phyloP scores from a whole-genome alignment of 2,797 vertebrate genomes.

The Lycodopsis pacificus region DNA sequence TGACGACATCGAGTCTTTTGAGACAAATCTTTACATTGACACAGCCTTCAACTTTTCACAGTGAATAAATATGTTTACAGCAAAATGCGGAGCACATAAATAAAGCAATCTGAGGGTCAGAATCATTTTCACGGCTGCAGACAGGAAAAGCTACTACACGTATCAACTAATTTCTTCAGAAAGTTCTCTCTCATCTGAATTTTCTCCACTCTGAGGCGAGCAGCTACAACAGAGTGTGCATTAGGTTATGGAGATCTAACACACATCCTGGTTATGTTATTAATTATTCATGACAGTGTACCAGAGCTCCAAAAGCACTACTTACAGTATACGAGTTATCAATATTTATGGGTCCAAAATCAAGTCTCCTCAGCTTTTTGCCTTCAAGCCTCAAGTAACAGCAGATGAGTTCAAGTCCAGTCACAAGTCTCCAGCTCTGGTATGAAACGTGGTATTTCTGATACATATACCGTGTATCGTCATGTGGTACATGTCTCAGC shows the following conservation, averaged over 20 bases:
- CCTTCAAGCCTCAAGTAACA: not conserved
- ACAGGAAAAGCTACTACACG: too few relatives aligned
- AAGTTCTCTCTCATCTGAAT: too few relatives aligned
- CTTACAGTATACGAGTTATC: not conserved
- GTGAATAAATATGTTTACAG: not conserved
- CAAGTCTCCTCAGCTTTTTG: not conserved
- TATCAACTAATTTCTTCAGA: too few relatives aligned
- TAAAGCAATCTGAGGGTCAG: too few relatives aligned
- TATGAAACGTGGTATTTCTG: not conserved
- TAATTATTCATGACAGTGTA: constrained; percentile 11
- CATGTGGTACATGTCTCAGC: not conserved
- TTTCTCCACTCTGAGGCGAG: too few relatives aligned
- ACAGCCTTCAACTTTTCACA: not conserved
- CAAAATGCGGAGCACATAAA: too few relatives aligned
- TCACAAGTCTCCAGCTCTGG: not conserved
- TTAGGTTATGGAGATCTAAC: not conserved
- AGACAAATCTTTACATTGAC: not conserved
- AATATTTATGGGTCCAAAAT: not conserved
- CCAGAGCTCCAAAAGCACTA: not conserved
- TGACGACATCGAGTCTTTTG: too few relatives aligned
- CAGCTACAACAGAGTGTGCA: constrained; percentile 2
- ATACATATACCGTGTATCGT: not conserved
- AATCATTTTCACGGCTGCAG: too few relatives aligned
- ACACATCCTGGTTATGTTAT: not conserved
- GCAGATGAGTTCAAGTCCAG: not conserved